Evolutionary conservation across 2,888 invertebrate genomes (phyloP).

Genomic region (Timema cristinae): DNA sequence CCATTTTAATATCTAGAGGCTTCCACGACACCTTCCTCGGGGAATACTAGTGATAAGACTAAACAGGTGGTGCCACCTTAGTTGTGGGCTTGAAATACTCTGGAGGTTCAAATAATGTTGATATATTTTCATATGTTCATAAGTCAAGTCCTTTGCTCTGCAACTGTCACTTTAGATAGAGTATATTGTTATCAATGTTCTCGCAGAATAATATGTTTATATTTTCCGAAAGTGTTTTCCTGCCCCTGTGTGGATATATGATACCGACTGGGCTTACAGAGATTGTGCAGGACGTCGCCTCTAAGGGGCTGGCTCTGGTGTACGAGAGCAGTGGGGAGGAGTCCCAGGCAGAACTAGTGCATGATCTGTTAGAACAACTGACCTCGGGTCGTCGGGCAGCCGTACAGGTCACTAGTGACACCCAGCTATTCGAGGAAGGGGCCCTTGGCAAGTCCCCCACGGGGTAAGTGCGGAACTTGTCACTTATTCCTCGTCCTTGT

Average conservation of each 20-base stretch:
- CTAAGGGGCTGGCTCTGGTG: conserved; percentile 84
- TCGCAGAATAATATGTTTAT: too few relatives aligned
- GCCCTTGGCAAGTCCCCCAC: conserved; percentile 81
- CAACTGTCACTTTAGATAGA: too few relatives aligned
- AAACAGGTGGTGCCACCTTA: too few relatives aligned
- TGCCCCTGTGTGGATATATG: not conserved
- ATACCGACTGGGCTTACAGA: conserved; percentile 52
- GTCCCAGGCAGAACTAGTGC: conserved; percentile 67
- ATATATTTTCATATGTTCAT: too few relatives aligned
- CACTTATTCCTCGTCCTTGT: not conserved
- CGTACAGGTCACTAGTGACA: conserved; percentile 71
- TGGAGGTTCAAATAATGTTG: too few relatives aligned
- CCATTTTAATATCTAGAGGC: too few relatives aligned
- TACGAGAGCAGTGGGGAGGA: conserved; percentile 75
- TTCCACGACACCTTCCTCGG: too few relatives aligned
- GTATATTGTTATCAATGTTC: too few relatives aligned
- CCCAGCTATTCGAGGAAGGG: conserved; percentile 84
- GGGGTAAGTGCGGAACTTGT: conserved; percentile 55
- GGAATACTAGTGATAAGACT: too few relatives aligned
- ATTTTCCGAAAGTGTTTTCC: too few relatives aligned
- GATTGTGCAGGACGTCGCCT: conserved; percentile 89
- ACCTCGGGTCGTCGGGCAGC: conserved; percentile 73
- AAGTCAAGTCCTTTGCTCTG: too few relatives aligned
- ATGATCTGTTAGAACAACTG: conserved; percentile 75
- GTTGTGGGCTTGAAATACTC: too few relatives aligned